Percentiles rank a stretch among this genome's conserved stretches.
phyloP scores from a whole-genome alignment of 2,888 invertebrate species.

The Abrostola triplasia region DNA sequence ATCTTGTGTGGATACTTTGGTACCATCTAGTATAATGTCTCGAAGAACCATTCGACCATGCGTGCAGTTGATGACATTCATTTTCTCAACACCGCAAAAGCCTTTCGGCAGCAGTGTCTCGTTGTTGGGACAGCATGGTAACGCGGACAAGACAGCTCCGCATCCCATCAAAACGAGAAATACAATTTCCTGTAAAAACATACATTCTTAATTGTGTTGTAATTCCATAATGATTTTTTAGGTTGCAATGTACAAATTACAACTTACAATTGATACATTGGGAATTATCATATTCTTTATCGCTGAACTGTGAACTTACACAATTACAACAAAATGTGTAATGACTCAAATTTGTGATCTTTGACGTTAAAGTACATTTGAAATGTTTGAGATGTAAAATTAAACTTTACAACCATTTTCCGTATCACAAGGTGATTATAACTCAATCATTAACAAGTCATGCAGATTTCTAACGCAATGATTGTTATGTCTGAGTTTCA shows the following conservation, averaged over 20 bases:
- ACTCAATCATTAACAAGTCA: conserved; percentile 1
- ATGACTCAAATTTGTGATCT: neutral
- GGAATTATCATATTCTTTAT: conserved; percentile 31
- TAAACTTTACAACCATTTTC: neutral
- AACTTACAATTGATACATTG: neutral
- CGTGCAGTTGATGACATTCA: conserved; percentile 69
- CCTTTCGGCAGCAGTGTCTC: conserved; percentile 64
- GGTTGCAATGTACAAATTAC: too few relatives aligned
- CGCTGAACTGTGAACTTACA: conserved; percentile 33
- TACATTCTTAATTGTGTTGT: neutral
- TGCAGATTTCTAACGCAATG: conserved; percentile 6
- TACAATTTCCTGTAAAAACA: conserved; percentile 68
- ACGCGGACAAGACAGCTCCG: conserved; percentile 57
- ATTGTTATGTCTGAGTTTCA: conserved; percentile 11
- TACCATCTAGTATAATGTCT: conserved; percentile 72
- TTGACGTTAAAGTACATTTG: neutral
- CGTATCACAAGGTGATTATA: conserved; percentile 1
- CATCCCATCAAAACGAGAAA: conserved; percentile 66
- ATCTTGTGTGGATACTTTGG: conserved; percentile 77
- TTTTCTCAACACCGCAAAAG: conserved; percentile 59
- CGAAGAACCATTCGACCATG: conserved; percentile 74
- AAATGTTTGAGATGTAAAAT: neutral
- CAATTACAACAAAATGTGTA: conserved; percentile 17
- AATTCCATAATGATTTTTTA: too few relatives aligned
- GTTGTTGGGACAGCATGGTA: conserved; percentile 73